Evolutionary conservation across 2,888 invertebrate species (phyloP).

Genomic region (Leucophenga maculata): DNA sequence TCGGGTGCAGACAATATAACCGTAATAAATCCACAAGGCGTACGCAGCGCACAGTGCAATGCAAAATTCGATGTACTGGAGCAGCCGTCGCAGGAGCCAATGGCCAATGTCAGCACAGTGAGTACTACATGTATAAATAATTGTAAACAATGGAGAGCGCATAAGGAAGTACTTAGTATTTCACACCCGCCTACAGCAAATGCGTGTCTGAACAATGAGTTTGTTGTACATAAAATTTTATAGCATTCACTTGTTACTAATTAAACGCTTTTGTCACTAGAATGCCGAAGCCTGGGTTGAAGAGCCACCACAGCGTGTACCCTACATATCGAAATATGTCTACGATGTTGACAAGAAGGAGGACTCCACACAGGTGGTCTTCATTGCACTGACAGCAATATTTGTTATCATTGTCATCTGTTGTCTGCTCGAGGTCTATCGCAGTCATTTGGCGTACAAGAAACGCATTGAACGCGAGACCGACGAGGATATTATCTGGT

Average conservation of each 20-base stretch:
- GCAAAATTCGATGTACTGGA: slow-evolving; percentile 81
- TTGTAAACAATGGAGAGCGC: background rate
- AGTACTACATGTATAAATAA: slow-evolving; percentile 45
- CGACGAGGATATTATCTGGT: slow-evolving; percentile 82
- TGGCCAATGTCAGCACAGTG: slow-evolving; percentile 77
- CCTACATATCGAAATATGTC: slow-evolving; percentile 81
- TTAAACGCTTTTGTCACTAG: slow-evolving; percentile 69
- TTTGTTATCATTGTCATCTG: slow-evolving; percentile 81
- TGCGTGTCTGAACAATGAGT: background rate
- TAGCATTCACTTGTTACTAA: slow-evolving; percentile 46
- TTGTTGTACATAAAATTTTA: slow-evolving; percentile 17
- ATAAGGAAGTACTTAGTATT: background rate
- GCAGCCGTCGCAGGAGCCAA: slow-evolving; percentile 75
- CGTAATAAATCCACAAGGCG: slow-evolving; percentile 89
- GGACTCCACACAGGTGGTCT: slow-evolving; percentile 85
- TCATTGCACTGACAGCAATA: slow-evolving; percentile 83
- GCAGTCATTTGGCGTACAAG: slow-evolving; percentile 83
- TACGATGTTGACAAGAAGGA: slow-evolving; percentile 83
- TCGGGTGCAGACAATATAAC: slow-evolving; percentile 87
- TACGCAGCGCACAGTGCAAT: slow-evolving; percentile 89
- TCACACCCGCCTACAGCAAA: background rate
- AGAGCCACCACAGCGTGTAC: slow-evolving; percentile 84
- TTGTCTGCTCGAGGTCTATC: slow-evolving; percentile 83
- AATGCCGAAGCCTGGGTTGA: slow-evolving; percentile 88
- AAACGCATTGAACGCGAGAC: slow-evolving; percentile 82